These are phyloP conservation scores for Drosophila nannoptera DNA, from an alignment of 1,140 invertebrate genomes.

Conservation along the genomic window DNA sequence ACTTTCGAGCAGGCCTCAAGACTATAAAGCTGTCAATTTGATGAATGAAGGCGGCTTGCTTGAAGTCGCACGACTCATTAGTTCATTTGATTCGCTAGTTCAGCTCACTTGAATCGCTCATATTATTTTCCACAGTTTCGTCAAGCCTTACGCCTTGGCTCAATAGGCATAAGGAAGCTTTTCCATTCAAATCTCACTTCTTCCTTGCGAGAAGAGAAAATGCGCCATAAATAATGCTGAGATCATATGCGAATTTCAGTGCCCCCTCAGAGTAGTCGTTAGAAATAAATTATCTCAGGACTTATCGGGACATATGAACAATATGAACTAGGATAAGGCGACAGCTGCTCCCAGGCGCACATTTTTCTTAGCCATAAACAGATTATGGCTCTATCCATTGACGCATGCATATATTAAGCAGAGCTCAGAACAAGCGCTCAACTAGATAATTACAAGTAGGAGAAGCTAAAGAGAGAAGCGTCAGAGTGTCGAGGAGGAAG, in stretches of 20 bases:
- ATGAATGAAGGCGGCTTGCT: too few species aligned
- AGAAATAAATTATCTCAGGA: background rate
- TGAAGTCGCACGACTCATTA: too few species aligned
- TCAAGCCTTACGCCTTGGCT: too few species aligned
- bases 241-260: too few species aligned
- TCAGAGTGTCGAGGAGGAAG: slow-evolving; percentile 1
- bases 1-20: too few species aligned
- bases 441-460: slow-evolving; percentile 51
- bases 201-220: background rate
- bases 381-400: slow-evolving; percentile 29
- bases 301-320: background rate
- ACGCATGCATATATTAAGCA: slow-evolving; percentile 37
- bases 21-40: background rate
- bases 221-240: background rate
- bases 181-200: too few species aligned
- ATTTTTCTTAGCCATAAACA: slow-evolving; percentile 17
- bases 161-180: too few species aligned
- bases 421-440: slow-evolving; percentile 31
- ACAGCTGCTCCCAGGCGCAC: background rate
- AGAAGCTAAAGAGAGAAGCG: slow-evolving; percentile 25
- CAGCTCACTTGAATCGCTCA: too few species aligned
- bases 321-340: background rate
- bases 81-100: too few species aligned
- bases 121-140: too few species aligned
- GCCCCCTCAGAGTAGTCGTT: too few species aligned